These are phyloP conservation scores for Pemphigus obesinymphae DNA, from an alignment of 1,140 invertebrate genomes.

Conservation along the genomic window DNA sequence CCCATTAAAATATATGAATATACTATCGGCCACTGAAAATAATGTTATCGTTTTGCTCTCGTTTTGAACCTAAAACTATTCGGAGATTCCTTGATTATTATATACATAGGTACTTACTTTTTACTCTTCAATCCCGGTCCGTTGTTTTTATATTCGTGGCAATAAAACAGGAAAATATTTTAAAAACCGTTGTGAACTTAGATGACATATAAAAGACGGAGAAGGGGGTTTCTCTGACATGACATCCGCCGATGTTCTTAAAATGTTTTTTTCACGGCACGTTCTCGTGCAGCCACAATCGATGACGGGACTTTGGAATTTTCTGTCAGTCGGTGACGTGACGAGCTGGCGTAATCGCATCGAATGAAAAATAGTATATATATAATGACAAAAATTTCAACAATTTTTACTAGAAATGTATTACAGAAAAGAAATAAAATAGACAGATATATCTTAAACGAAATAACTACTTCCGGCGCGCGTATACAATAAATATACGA, in stretches of 20 bases:
- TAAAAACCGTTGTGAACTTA: background rate
- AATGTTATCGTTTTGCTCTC: slow-evolving; percentile 2
- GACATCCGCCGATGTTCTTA: background rate
- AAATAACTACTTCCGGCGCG: background rate
- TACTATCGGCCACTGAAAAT: background rate
- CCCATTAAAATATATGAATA: background rate
- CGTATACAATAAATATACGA: background rate
- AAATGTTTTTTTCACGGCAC: slow-evolving; percentile 23
- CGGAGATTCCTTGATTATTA: background rate
- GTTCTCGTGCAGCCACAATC: slow-evolving; percentile 1
- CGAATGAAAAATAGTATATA: background rate
- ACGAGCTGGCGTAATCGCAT: background rate
- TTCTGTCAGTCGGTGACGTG: background rate
- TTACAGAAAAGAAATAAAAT: background rate
- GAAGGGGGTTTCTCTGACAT: background rate
- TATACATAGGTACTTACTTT: background rate
- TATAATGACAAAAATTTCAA: slow-evolving; percentile 1
- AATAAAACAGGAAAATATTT: background rate
- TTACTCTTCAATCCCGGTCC: background rate
- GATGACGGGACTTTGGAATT: background rate
- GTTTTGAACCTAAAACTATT: slow-evolving; percentile 5
- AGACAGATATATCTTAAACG: background rate
- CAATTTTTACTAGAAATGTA: background rate
- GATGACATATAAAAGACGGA: background rate
- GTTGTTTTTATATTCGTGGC: background rate